These are phyloP conservation scores for Machaerirhynchus nigripectus DNA, from an alignment of 2,113 vertebrate species.

Conservation along the genomic window DNA sequence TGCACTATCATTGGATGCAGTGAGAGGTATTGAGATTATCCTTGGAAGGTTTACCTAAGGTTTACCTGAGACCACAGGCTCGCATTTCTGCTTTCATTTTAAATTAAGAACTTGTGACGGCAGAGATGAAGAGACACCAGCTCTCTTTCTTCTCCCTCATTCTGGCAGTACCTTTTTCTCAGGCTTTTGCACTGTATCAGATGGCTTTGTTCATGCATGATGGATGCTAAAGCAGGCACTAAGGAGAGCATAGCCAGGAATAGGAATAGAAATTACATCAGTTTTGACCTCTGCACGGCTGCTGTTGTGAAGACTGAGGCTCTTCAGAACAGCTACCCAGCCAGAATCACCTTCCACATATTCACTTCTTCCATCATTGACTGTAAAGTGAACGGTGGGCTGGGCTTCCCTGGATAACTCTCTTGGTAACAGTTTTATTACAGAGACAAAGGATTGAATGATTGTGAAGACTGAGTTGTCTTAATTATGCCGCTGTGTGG, in stretches of 20 bases:
- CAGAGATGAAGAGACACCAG: neutral
- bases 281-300: neutral
- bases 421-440: neutral
- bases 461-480: neutral
- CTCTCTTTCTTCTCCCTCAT: neutral
- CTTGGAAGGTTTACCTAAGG: neutral
- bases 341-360: neutral
- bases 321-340: neutral
- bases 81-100: neutral
- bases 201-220: accelerated
- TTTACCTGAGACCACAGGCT: neutral
- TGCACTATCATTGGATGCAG: accelerated
- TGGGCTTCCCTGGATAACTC: neutral
- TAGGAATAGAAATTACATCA: accelerated
- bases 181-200: accelerated
- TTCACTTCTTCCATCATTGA: neutral
- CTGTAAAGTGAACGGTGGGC: neutral
- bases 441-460: neutral
- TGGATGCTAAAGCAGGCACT: neutral
- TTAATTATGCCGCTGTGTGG: neutral
- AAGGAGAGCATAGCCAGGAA: neutral
- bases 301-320: neutral
- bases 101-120: neutral
- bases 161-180: neutral
- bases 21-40: neutral